phyloP scores from a whole-genome alignment of 2,888 invertebrate species.

The Oscheius sp. region DNA sequence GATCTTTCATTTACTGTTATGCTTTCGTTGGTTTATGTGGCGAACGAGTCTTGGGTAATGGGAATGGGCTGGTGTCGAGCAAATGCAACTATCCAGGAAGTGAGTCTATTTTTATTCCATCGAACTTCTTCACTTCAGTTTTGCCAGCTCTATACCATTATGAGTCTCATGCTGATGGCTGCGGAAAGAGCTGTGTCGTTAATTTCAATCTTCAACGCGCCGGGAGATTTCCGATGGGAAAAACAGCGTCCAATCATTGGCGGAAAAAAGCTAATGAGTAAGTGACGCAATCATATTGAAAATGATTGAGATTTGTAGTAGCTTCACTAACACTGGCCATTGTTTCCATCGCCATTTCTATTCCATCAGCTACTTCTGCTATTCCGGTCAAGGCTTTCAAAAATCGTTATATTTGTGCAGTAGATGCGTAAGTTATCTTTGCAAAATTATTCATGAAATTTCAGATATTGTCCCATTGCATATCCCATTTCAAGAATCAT shows the following conservation, averaged over 20 bases:
- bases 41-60: constrained; percentile 61
- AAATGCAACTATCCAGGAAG: constrained; percentile 65
- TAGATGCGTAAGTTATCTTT: constrained; percentile 52
- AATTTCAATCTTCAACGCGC: constrained; percentile 36
- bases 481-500: constrained; percentile 59
- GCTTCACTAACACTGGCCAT: constrained; percentile 16
- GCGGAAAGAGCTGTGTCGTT: constrained; percentile 56
- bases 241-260: not conserved
- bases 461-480: constrained; percentile 60
- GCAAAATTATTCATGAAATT: constrained; percentile 28
- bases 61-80: constrained; percentile 56
- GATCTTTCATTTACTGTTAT: constrained; percentile 54
- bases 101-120: constrained; percentile 19
- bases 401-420: constrained; percentile 65
- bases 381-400: constrained; percentile 61
- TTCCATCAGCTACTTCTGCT: constrained; percentile 39
- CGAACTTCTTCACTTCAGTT: constrained; percentile 51
- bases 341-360: constrained; percentile 37
- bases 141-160: constrained; percentile 56
- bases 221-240: constrained; percentile 8
- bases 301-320: constrained; percentile 5
- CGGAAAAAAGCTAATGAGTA: constrained; percentile 32
- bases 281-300: not conserved
- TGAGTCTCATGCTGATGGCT: constrained; percentile 61
- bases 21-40: constrained; percentile 58